These are phyloP conservation scores for Urocyon cinereoargenteus DNA, from an alignment of 2,797 vertebrate species.

Conservation along the genomic window DNA sequence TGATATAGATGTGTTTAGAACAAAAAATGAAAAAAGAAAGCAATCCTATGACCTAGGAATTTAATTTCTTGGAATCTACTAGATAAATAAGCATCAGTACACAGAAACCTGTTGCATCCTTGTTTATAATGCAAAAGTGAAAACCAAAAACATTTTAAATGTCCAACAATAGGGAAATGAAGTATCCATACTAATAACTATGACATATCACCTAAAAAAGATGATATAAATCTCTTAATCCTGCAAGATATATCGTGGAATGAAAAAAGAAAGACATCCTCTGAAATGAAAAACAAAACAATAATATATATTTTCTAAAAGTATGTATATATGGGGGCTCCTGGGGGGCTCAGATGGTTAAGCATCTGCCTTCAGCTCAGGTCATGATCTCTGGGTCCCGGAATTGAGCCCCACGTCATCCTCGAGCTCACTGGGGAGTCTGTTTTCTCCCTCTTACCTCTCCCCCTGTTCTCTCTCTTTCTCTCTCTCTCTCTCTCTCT, in stretches of 20 bases:
- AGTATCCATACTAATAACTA: neutral
- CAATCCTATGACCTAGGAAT: neutral
- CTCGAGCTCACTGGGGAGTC: no score
- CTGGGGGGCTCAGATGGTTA: no score
- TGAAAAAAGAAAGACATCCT: neutral
- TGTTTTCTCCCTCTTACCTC: no score
- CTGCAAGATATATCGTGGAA: neutral
- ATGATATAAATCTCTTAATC: neutral
- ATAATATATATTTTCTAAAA: neutral
- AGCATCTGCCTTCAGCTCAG: no score
- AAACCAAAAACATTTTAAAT: neutral
- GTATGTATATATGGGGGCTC: neutral
- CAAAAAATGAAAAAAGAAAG: slow-evolving; percentile 50
- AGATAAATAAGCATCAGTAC: neutral
- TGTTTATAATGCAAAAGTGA: neutral
- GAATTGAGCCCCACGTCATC: no score
- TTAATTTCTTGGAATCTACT: neutral
- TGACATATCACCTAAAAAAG: neutral
- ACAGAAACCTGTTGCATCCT: neutral
- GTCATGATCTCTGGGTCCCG: no score
- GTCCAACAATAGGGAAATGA: neutral
- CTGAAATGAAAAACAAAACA: neutral
- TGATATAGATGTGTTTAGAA: neutral
- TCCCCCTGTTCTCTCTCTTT: no score
- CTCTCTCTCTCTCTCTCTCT: no score